These are phyloP conservation scores for Sphinx pinastri DNA, from an alignment of 2,888 invertebrate species.

Conservation along the genomic window DNA sequence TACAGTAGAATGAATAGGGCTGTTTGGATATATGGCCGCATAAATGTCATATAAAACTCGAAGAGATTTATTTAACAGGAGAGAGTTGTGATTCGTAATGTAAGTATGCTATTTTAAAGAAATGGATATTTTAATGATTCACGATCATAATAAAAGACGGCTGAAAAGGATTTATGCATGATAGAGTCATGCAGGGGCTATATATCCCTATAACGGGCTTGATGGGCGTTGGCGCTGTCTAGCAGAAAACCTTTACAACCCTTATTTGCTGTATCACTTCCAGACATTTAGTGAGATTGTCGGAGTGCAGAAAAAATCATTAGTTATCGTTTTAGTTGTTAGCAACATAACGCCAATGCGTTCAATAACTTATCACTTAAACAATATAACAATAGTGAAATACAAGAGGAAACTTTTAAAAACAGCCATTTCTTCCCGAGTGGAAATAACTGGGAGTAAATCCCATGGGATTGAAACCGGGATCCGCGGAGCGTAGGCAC, in stretches of 20 bases:
- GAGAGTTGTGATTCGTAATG: not conserved
- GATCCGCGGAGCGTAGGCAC: conserved; percentile 32
- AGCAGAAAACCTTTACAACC: no score
- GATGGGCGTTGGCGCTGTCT: no score
- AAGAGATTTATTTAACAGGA: conserved; percentile 6
- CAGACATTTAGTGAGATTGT: no score
- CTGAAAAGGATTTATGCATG: no score
- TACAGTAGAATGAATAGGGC: conserved; percentile 3
- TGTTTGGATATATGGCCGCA: not conserved
- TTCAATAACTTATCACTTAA: not conserved
- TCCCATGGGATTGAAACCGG: conserved; percentile 37
- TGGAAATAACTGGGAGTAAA: conserved; percentile 36
- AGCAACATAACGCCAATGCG: no score
- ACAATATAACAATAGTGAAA: not conserved
- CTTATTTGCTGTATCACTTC: no score
- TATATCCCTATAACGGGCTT: no score
- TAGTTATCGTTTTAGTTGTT: no score
- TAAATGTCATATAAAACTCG: conserved; percentile 11
- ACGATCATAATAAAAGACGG: not conserved
- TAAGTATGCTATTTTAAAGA: not conserved
- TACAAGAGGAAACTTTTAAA: conserved; percentile 34
- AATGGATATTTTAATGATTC: not conserved
- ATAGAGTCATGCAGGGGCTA: no score
- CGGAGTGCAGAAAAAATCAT: no score
- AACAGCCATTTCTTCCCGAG: conserved; percentile 37